These are phyloP conservation scores for Agrochola lychnidis DNA, from an alignment of 2,888 invertebrate species.

Conservation along the genomic window DNA sequence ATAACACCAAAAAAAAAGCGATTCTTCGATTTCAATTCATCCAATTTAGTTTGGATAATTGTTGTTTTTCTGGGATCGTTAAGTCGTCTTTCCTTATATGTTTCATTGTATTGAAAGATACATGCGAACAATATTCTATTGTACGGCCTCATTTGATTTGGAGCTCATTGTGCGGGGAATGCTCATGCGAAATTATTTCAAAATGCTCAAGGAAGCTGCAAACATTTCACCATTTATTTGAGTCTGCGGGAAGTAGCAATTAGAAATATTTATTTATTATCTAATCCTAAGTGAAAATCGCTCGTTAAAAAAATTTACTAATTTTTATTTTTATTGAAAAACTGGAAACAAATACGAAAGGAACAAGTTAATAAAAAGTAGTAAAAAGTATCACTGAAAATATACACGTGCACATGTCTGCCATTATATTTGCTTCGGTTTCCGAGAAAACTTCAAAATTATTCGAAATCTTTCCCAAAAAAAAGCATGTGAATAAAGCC, in stretches of 20 bases:
- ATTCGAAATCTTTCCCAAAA: not conserved
- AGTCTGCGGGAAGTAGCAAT: not conserved
- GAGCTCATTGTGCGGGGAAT: constrained; percentile 24
- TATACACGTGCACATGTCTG: not conserved
- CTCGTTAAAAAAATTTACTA: not conserved
- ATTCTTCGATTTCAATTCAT: not conserved
- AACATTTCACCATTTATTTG: not conserved
- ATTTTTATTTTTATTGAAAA: not conserved
- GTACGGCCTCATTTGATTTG: constrained; percentile 57
- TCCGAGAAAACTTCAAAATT: not conserved
- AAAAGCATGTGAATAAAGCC: too few relatives aligned
- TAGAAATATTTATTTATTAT: not conserved
- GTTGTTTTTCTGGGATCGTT: constrained; percentile 16
- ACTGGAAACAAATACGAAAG: too few relatives aligned
- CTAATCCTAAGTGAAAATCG: not conserved
- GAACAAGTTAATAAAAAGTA: too few relatives aligned
- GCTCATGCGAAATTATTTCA: constrained; percentile 23
- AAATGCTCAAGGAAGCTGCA: constrained; percentile 6
- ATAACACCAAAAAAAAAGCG: not conserved
- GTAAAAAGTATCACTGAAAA: too few relatives aligned
- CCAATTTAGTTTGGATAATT: not conserved
- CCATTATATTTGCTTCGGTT: not conserved
- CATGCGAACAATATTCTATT: constrained; percentile 31
- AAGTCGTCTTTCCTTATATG: constrained; percentile 8
- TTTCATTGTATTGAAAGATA: constrained; percentile 28